These are phyloP conservation scores for Bombus turneri DNA, from an alignment of 1,140 invertebrate species.

Conservation along the genomic window DNA sequence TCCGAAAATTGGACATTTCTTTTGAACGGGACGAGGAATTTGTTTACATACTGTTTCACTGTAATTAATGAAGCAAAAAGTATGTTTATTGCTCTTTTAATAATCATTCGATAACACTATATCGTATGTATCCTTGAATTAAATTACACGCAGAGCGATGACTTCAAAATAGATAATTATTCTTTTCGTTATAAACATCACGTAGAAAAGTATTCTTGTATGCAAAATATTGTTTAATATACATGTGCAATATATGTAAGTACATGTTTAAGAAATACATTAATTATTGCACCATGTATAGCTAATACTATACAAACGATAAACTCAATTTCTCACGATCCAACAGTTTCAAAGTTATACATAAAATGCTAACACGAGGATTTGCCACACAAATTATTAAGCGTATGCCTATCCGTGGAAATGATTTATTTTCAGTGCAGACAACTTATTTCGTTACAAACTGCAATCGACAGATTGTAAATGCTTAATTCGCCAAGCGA, in stretches of 20 bases:
- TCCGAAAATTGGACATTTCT: neutral
- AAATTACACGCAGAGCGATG: neutral
- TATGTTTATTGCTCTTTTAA: neutral
- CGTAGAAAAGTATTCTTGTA: neutral
- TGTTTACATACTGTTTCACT: neutral
- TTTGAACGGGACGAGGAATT: neutral
- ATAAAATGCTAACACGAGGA: neutral
- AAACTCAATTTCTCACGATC: neutral
- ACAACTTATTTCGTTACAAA: constrained; percentile 31
- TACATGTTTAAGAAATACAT: neutral
- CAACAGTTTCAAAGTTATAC: neutral
- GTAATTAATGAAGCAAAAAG: neutral
- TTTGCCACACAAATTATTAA: neutral
- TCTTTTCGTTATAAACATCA: neutral
- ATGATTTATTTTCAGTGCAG: constrained; percentile 37
- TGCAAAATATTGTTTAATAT: neutral
- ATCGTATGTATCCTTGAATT: too few species aligned
- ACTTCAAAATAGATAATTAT: neutral
- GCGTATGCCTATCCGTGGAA: neutral
- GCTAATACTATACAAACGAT: neutral
- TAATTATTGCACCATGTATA: neutral
- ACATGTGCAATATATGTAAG: neutral
- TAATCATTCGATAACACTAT: neutral
- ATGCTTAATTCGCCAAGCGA: neutral
- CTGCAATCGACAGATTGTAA: neutral